A percentile compares a stretch with the other conserved stretches of the same genome.
Evolutionary conservation across 1,140 invertebrate genomes (phyloP).

Genomic region (Temnothorax nylanderi): DNA sequence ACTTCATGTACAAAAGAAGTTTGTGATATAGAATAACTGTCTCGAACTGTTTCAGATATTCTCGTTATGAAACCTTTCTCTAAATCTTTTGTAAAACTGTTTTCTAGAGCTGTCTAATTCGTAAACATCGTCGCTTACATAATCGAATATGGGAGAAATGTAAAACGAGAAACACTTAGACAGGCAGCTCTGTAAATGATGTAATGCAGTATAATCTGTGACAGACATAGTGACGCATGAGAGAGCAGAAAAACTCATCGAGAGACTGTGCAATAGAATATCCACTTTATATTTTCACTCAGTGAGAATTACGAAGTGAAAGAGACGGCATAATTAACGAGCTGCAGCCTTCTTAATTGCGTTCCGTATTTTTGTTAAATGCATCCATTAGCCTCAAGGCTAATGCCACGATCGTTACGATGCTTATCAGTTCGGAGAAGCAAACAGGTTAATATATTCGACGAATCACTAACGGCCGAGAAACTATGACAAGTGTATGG

Average conservation of each 20-base stretch:
- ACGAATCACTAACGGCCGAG: conserved; percentile 6
- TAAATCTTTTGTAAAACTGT: background rate
- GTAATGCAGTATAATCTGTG: conserved; percentile 1
- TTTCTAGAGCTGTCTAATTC: background rate
- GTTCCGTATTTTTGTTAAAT: conserved; percentile 41
- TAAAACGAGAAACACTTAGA: background rate
- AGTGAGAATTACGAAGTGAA: conserved; percentile 19
- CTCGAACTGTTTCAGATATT: background rate
- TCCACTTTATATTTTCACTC: conserved; percentile 12
- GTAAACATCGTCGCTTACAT: background rate
- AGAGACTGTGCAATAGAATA: background rate
- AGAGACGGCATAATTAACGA: conserved; percentile 40
- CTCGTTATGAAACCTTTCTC: background rate
- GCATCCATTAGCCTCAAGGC: conserved; percentile 26
- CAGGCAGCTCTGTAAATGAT: background rate
- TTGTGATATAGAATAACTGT: background rate
- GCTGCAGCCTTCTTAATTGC: conserved; percentile 37
- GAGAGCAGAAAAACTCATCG: background rate
- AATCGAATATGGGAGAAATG: background rate
- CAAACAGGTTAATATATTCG: conserved; percentile 21
- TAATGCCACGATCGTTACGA: conserved; percentile 8
- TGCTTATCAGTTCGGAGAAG: conserved; percentile 24
- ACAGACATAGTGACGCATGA: background rate
- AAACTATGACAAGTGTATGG: conserved; percentile 27
- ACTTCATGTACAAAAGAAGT: background rate